Percentiles rank a stretch among this genome's conserved stretches.
Conservation (phyloP, 2,888 invertebrate genomes). For the Callyntrura sp. region DNA sequence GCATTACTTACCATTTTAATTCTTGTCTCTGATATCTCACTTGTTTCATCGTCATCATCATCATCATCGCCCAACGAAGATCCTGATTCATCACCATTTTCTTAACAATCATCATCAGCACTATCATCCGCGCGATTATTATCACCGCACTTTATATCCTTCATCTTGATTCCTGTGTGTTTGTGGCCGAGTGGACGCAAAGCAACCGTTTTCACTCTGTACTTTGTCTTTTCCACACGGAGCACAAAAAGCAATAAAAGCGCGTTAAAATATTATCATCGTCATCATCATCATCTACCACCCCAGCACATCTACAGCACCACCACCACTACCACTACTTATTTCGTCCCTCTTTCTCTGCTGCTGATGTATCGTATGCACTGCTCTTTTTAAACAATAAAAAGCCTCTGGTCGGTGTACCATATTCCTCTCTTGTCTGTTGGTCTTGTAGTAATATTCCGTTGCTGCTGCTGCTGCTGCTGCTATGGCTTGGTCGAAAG, state of each 20-base stretch:
- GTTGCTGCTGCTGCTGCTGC: slow-evolving; percentile 22
- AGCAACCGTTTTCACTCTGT: slow-evolving; percentile 43
- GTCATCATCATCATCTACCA: slow-evolving; percentile 41
- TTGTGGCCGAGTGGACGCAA: neutral
- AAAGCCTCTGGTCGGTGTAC: too few species aligned
- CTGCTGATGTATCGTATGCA: slow-evolving; percentile 47
- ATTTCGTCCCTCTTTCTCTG: neutral
- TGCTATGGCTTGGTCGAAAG: neutral
- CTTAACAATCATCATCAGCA: slow-evolving; percentile 65
- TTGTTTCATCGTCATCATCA: slow-evolving; percentile 55
- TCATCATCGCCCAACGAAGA: slow-evolving; percentile 49
- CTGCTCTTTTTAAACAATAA: slow-evolving; percentile 54
- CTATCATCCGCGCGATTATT: slow-evolving; percentile 56
- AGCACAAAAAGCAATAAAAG: slow-evolving; percentile 66
- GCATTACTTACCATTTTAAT: too few species aligned
- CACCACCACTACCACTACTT: too few species aligned
- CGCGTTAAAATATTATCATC: slow-evolving; percentile 74
- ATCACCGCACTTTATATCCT: slow-evolving; percentile 49
- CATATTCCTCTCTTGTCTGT: too few species aligned
- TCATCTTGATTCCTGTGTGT: slow-evolving; percentile 35
- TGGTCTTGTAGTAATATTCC: slow-evolving; percentile 6
- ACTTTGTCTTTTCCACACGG: neutral
- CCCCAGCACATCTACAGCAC: slow-evolving; percentile 30
- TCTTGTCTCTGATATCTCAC: slow-evolving; percentile 13
- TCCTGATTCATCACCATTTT: slow-evolving; percentile 76